These are phyloP conservation scores for Drosophila persimilis DNA, from an alignment of 1,140 invertebrate genomes.

Conservation along the genomic window DNA sequence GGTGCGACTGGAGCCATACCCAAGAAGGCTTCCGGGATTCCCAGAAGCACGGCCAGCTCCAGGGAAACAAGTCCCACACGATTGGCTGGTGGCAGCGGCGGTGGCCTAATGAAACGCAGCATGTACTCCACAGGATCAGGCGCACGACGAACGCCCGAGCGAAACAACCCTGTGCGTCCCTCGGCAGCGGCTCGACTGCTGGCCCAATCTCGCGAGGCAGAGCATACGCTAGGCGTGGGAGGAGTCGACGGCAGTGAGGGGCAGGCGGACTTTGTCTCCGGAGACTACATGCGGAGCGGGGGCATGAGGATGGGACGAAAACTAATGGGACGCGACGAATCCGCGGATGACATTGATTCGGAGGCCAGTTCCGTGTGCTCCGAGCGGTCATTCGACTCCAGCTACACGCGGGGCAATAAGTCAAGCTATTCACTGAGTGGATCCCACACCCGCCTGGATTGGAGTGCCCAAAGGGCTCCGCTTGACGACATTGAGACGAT, in stretches of 20 bases:
- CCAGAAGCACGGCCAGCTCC: conserved; percentile 87
- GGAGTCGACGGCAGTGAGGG: conserved; percentile 71
- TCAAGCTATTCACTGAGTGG: conserved; percentile 89
- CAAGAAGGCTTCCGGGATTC: conserved; percentile 88
- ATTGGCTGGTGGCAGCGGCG: conserved; percentile 33
- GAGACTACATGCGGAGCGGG: conserved; percentile 65
- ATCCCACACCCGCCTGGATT: conserved; percentile 89
- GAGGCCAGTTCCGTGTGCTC: conserved; percentile 98
- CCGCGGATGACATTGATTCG: conserved; percentile 92
- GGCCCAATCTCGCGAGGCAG: conserved; percentile 94
- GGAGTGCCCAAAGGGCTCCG: conserved; percentile 83
- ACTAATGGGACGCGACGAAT: conserved; percentile 86
- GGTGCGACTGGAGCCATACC: conserved; percentile 81
- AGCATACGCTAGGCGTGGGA: conserved; percentile 92
- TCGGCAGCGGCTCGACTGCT: conserved; percentile 92
- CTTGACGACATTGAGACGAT: conserved; percentile 94
- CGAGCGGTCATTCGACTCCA: conserved; percentile 94
- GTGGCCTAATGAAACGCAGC: conserved; percentile 72
- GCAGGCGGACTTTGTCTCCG: conserved; percentile 49
- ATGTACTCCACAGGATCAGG: conserved; percentile 68
- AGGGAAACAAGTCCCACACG: conserved; percentile 87
- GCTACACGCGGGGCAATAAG: conserved; percentile 82
- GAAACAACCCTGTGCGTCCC: conserved; percentile 85
- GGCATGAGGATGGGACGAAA: conserved; percentile 74
- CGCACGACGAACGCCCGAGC: conserved; percentile 84